These are phyloP conservation scores for Battus philenor DNA, from an alignment of 1,140 invertebrate species.

Conservation along the genomic window DNA sequence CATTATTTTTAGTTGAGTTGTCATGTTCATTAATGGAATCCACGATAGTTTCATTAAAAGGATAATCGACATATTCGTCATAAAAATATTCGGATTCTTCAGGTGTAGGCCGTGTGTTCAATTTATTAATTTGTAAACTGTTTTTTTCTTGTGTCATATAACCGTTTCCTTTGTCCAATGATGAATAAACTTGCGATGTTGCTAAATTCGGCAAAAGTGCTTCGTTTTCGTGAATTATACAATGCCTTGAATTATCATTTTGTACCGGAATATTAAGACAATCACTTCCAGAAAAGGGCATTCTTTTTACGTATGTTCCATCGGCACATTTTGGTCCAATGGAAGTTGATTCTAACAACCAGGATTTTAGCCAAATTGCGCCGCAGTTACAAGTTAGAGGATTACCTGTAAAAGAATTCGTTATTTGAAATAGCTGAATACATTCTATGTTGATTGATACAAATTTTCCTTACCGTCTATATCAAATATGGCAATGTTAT, in stretches of 20 bases:
- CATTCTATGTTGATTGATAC: slow-evolving; percentile 3
- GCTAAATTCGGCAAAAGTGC: slow-evolving; percentile 73
- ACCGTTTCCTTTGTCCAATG: slow-evolving; percentile 73
- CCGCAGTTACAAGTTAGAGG: slow-evolving; percentile 88
- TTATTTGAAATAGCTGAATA: slow-evolving; percentile 7
- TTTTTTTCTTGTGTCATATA: slow-evolving; percentile 60
- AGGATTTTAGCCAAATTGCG: slow-evolving; percentile 88
- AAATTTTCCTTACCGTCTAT: slow-evolving; percentile 83
- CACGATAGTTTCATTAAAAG: slow-evolving; percentile 77
- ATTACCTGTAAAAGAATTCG: slow-evolving; percentile 78
- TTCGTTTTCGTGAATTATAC: slow-evolving; percentile 80
- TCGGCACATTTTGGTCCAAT: slow-evolving; percentile 85
- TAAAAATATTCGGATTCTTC: slow-evolving; percentile 88
- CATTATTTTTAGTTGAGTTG: slow-evolving; percentile 39
- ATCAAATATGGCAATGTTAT: slow-evolving; percentile 88
- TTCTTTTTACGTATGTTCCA: slow-evolving; percentile 82
- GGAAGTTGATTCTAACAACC: slow-evolving; percentile 83
- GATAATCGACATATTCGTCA: slow-evolving; percentile 87
- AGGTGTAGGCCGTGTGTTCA: slow-evolving; percentile 76
- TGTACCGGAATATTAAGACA: slow-evolving; percentile 74
- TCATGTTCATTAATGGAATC: slow-evolving; percentile 50
- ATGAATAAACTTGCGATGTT: slow-evolving; percentile 74
- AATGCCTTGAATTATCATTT: slow-evolving; percentile 70
- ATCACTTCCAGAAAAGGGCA: slow-evolving; percentile 81
- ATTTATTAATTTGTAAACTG: slow-evolving; percentile 54